Evolutionary conservation across 2,797 vertebrate genomes (phyloP), one percentile per base, ranked within the genome.

Genomic region (Sebastes steindachneri): DNA sequence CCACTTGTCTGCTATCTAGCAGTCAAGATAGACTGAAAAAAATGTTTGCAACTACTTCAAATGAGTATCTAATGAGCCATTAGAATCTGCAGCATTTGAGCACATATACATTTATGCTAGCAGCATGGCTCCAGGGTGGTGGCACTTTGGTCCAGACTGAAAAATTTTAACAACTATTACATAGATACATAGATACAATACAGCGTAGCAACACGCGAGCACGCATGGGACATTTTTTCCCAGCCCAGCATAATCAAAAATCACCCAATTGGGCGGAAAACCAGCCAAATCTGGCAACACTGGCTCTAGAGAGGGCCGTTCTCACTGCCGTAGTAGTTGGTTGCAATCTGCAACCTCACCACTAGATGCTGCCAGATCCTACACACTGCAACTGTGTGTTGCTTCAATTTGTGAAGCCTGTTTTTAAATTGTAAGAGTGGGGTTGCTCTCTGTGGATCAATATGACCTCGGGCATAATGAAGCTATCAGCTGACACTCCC

Each of bases 401-500:
- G 54, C 33, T 23, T 58, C 11, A 31, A 7, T 31, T 33, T 23
- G 14, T 5, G 29, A 23, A 37, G 37, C 33, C 4, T 15, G 7
- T 29, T 45, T 45, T 48, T 48, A 1, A 19, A 77, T 19, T 14
- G 21, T 28, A 45, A 58, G 64, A 65, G 26, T 9, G 4, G 14
- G n/a, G 12, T 19, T 60, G 37, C 58, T 82, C 51, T 35, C 65
- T 48, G 69, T 21, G 9, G 71, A 73, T 69, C 83, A 68, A 63
- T 76, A 80, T 70, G 75, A 86, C 80, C 78, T 21, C 5, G 0
- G 80, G 82, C 64, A 57, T 86, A 73, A 90, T 67, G 76, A 84
- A 77, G 79, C 88, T 62, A 79, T 92, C 79, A 71, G 76, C 84
- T 81, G 69, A 82, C 80, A 73, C 45, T 51, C 58, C 71, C 67